Conservation (phyloP, 1,140 invertebrate species). For the Drosophila sp. region DNA sequence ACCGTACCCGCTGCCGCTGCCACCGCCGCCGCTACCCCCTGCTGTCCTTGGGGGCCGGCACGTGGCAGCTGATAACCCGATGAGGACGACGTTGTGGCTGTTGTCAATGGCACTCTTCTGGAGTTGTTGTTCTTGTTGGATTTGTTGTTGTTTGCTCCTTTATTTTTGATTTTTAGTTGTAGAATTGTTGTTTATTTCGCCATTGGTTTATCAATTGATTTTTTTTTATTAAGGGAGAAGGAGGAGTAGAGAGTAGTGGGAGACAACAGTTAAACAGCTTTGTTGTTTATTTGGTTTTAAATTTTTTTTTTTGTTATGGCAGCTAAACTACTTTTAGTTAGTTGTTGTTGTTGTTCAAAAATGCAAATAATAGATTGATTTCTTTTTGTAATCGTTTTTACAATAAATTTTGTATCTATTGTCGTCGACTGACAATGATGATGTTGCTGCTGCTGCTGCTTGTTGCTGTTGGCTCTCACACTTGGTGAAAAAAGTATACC, state of each 20-base stretch:
- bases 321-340: slow-evolving; percentile 76
- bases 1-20: slow-evolving; percentile 38
- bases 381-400: slow-evolving; percentile 47
- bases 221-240: slow-evolving; percentile 12
- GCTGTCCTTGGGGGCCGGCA: slow-evolving; percentile 67
- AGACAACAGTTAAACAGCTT: slow-evolving; percentile 78
- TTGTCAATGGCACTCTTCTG: slow-evolving; percentile 37
- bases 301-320: slow-evolving; percentile 44
- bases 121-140: slow-evolving; percentile 33
- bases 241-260: slow-evolving; percentile 67
- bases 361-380: slow-evolving; percentile 10
- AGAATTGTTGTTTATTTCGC: slow-evolving; percentile 4
- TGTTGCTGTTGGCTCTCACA: slow-evolving; percentile 40
- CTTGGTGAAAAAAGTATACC: slow-evolving; percentile 32
- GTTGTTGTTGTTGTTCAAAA: slow-evolving; percentile 46
- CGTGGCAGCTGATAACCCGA: slow-evolving; percentile 62
- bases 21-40: slow-evolving; percentile 47
- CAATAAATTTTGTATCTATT: slow-evolving; percentile 12
- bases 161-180: slow-evolving; percentile 12
- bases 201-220: background rate
- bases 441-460: slow-evolving; percentile 73
- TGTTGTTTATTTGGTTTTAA: slow-evolving; percentile 44
- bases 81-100: slow-evolving; percentile 70
- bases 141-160: slow-evolving; percentile 51
- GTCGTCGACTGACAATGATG: slow-evolving; percentile 68